These are phyloP conservation scores for Stramonita haemastoma DNA, from an alignment of 2,888 invertebrate genomes.

Conservation along the genomic window DNA sequence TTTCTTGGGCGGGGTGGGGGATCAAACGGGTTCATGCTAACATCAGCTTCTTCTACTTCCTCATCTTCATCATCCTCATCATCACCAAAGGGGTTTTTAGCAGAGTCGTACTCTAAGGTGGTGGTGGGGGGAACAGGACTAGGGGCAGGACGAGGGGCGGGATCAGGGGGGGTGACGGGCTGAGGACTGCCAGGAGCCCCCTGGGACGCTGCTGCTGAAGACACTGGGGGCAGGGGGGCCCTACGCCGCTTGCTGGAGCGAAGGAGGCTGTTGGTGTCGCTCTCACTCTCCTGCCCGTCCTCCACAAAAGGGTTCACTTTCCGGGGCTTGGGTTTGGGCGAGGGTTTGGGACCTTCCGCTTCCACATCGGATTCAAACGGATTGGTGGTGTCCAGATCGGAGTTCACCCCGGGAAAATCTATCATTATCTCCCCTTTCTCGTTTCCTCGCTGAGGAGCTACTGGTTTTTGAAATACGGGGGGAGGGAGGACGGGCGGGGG, in stretches of 20 bases:
- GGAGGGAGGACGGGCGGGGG: slow-evolving; percentile 51
- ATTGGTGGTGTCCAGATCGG: slow-evolving; percentile 2
- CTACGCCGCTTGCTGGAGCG: slow-evolving; percentile 39
- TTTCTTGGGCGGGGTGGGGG: slow-evolving; percentile 48
- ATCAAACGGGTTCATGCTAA: slow-evolving; percentile 35
- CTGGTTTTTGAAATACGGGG: slow-evolving; percentile 48
- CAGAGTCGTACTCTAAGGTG: background rate
- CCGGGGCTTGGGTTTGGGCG: slow-evolving; percentile 21
- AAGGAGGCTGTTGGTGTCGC: slow-evolving; percentile 37
- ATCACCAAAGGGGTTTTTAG: slow-evolving; percentile 36
- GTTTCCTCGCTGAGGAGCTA: slow-evolving; percentile 35
- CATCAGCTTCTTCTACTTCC: slow-evolving; percentile 29
- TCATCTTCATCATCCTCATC: slow-evolving; percentile 51
- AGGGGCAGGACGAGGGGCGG: slow-evolving; percentile 31
- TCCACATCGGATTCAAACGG: slow-evolving; percentile 21
- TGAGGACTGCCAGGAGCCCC: background rate
- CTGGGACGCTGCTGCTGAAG: background rate
- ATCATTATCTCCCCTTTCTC: slow-evolving; percentile 41
- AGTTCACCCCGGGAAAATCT: slow-evolving; percentile 39
- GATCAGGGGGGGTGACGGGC: background rate
- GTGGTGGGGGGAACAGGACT: background rate
- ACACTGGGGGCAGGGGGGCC: slow-evolving; percentile 33
- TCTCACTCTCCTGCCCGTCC: slow-evolving; percentile 32
- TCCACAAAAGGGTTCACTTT: slow-evolving; percentile 46
- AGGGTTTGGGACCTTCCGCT: background rate